A percentile compares a stretch with the other conserved stretches of the same genome.
phyloP scores from a whole-genome alignment of 2,888 invertebrate species.

The Epistrophe eligans region DNA sequence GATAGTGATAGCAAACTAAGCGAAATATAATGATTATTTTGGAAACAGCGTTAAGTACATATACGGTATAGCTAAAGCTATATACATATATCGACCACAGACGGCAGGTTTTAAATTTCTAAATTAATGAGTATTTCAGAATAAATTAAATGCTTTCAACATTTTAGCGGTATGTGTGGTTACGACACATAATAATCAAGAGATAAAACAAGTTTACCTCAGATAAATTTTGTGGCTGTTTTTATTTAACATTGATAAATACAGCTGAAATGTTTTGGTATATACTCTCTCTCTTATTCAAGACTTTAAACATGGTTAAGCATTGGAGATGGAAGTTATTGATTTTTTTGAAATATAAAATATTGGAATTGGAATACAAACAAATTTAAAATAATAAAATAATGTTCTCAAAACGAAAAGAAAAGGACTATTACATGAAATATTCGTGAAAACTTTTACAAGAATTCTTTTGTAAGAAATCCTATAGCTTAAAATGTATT shows the following conservation, averaged over 20 bases:
- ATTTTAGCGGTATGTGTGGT: not conserved
- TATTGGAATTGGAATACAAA: no score
- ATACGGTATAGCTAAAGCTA: not conserved
- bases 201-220: not conserved
- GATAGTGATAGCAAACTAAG: not conserved
- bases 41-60: not conserved
- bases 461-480: not conserved
- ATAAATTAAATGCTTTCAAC: constrained; percentile 40
- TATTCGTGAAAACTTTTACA: not conserved
- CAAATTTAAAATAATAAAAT: no score
- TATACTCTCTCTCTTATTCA: no score
- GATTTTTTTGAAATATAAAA: no score
- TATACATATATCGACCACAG: not conserved
- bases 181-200: not conserved
- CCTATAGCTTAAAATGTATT: no score
- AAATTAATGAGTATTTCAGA: constrained; percentile 50
- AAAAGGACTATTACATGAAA: not conserved
- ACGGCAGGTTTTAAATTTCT: constrained; percentile 44
- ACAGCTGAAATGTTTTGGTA: no score
- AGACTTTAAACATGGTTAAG: no score
- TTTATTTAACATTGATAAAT: not conserved
- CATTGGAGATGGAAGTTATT: no score
- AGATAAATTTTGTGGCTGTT: constrained; percentile 3
- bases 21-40: not conserved
- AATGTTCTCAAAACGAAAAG: no score